These are phyloP conservation scores for Geotrupes spiniger DNA, from an alignment of 2,888 invertebrate genomes.

Conservation along the genomic window DNA sequence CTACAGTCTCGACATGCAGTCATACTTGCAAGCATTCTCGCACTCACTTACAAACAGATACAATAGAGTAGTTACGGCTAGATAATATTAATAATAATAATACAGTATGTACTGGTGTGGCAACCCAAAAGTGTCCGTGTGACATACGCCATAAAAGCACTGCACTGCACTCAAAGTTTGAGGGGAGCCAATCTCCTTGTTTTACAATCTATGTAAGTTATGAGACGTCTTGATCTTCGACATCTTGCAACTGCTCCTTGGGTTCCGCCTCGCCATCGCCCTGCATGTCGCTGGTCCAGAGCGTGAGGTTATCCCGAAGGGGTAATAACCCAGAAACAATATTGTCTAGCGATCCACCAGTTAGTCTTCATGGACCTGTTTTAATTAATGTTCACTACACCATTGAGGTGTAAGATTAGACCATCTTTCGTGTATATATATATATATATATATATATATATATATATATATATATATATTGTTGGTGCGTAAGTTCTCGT, in stretches of 20 bases:
- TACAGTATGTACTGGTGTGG: slow-evolving; percentile 47
- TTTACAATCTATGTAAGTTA: slow-evolving; percentile 58
- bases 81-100: slow-evolving; percentile 46
- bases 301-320: slow-evolving; percentile 98
- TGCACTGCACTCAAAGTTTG: slow-evolving; percentile 22
- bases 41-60: slow-evolving; percentile 50
- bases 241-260: slow-evolving; percentile 89
- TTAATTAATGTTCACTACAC: no score
- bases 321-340: no score
- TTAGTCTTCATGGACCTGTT: no score
- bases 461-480: no score
- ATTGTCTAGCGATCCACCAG: no score
- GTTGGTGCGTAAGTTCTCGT: no score
- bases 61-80: slow-evolving; percentile 30
- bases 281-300: slow-evolving; percentile 99
- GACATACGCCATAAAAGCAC: slow-evolving; percentile 15
- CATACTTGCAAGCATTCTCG: slow-evolving; percentile 16
- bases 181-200: slow-evolving; percentile 15
- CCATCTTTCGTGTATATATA: no score
- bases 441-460: no score
- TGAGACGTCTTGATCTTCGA: slow-evolving; percentile 94
- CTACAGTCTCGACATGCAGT: slow-evolving; percentile 2
- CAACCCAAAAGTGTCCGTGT: slow-evolving; percentile 19
- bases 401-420: no score
- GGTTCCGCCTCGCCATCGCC: slow-evolving; percentile 89